Evolutionary conservation across 2,888 invertebrate genomes (phyloP), one percentile per base, ranked within the genome.

Genomic region (Dynastes tityus): DNA sequence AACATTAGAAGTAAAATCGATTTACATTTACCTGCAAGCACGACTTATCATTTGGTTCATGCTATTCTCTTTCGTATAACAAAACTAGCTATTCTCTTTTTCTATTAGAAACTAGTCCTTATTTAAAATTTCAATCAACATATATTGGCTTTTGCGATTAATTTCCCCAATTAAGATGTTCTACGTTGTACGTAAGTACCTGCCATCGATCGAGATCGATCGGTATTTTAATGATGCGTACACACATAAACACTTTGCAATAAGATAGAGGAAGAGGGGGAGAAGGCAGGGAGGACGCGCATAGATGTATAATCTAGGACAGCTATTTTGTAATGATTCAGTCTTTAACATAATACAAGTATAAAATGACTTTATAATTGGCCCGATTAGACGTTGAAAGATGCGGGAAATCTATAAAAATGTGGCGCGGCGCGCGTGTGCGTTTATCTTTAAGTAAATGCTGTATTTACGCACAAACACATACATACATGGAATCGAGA

Each of bases 221-320:
- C 61, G 73, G 73, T 55, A 74, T 74, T 74, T 74, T 74, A 74
- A 74, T 74, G 73, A 74, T 61, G 61, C 61, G 73, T 29, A 61
- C 27, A 49, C 73, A 22, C 45, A 51, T 51, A 37, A 64, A 61
- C 29, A 9, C 61, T 27, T 61, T 22, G 61, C 32, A 37, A 37
- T 37, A 37, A 37, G 32, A 37, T 4, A 8, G 2, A 22, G 61
- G 61, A 11, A 61, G 61, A 5, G 22, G 61, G 3, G 22, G 4
- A 32, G 32, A 9, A 64, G n/a, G 65, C 45, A 16, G 40, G 4
- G 51, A 13, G 51, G 51, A 45, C 61, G 29, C 22, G 13, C 63
- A 16, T 40, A 40, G 29, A 49, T 29, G 45, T 58, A 58, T 58
- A 58, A 74, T 61, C 61, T 74, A 61, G 73, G 61, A 74, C 73